Base-by-base conservation (phyloP, 2,797 vertebrate genomes). In the Schizopygopsis pylzovi region DNA sequence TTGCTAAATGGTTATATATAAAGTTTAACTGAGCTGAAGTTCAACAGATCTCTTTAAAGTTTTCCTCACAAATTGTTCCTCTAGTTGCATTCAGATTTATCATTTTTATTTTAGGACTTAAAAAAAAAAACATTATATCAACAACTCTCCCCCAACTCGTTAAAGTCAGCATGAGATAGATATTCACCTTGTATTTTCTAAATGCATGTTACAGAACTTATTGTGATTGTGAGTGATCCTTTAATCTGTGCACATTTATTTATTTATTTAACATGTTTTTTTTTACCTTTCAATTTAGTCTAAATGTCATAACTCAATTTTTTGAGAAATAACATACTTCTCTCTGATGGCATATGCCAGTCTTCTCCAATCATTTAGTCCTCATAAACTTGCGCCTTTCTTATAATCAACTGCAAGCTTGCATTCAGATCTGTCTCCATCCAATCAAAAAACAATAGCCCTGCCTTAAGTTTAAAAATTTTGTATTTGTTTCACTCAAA, bases 1-100 rank as follows among this genome's bases (percentile, higher is more conserved):
- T 65, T 10, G 63, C 54, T 85, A 54, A 82, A 78, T 18, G 37
- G 49, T 49, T 70, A 71, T 67, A 80, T 82, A 65, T 63, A 43
- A 71, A 84, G 71, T 81, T 84, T 10, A 22, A 43, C n/a, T 28
- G 5, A 82, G 16, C 33, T 52, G 13, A 80, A 37, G 47, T 67
- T 56, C 43, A 52, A 6, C 7, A 83, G 20, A 41, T 56, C 22
- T 56, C 13, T 86, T 70, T 39, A 15, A 82, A 61, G 18, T 45
- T 77, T 59, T 61, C 12, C 20, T 49, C 54, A 63, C 22, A 47
- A 61, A 41, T 72, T 54, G 76, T 28, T 49, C 63, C 6, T 49
- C 49, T 78, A 25, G 28, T 80, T 79, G 39, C 41, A 47, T 59
- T 61, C 49, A 18, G 45, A 83, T 49, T 73, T 25, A 45, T 56